A percentile compares a stretch with the other conserved stretches of the same genome.
Conservation (phyloP, 1,140 invertebrate genomes). For the Cecropterus lyciades region DNA sequence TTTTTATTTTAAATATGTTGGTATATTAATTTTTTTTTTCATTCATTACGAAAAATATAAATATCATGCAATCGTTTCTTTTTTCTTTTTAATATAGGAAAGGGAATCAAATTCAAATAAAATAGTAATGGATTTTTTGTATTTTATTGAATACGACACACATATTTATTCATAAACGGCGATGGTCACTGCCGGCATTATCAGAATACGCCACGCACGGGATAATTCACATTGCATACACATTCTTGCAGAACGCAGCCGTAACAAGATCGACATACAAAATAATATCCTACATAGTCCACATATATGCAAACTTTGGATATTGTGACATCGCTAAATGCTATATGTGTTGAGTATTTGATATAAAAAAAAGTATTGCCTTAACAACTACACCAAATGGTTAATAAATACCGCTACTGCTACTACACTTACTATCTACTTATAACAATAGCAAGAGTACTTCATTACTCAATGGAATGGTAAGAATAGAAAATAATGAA, state of each 20-base stretch:
- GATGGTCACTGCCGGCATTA: background rate
- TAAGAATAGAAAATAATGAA: constrained; percentile 16
- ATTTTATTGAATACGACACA: background rate
- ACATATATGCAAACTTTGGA: background rate
- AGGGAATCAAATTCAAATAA: background rate
- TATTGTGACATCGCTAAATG: background rate
- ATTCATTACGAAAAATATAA: too few relatives aligned
- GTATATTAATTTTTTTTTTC: too few relatives aligned
- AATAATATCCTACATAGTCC: too few relatives aligned
- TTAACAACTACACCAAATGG: constrained; percentile 21
- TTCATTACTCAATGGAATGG: constrained; percentile 22
- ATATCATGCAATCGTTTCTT: too few relatives aligned
- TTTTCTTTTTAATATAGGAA: too few relatives aligned
- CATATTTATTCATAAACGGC: constrained; percentile 3
- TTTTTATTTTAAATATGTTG: too few relatives aligned
- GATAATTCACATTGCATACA: too few relatives aligned
- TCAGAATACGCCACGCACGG: background rate
- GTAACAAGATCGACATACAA: background rate
- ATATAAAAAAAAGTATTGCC: constrained; percentile 25
- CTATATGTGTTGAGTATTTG: constrained; percentile 14
- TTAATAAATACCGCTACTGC: constrained; percentile 16
- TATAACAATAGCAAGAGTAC: constrained; percentile 14
- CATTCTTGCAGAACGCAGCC: background rate
- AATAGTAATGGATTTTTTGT: background rate
- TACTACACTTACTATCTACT: constrained; percentile 6